phyloP scores from a whole-genome alignment of 2,888 invertebrate species.

The Agriopis marginaria region DNA sequence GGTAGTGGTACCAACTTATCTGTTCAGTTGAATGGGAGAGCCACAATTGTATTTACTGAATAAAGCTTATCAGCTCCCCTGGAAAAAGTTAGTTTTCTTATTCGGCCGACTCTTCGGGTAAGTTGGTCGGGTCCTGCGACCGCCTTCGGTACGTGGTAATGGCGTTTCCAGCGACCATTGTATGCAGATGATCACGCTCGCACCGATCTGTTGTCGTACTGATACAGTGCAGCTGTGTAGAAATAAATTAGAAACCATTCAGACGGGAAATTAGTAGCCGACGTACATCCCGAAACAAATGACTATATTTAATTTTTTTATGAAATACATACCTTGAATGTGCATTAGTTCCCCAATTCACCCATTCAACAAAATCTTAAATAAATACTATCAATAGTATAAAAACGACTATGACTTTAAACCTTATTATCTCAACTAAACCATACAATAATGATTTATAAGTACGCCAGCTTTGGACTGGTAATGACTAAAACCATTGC shows the following conservation, averaged over 20 bases:
- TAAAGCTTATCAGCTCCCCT: neutral
- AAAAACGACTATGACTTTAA: too few species aligned
- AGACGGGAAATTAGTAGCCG: too few species aligned
- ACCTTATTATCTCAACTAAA: too few species aligned
- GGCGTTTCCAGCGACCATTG: constrained; percentile 45
- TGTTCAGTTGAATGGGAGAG: neutral
- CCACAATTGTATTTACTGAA: constrained; percentile 4
- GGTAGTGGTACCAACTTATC: constrained; percentile 18
- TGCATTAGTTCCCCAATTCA: too few species aligned
- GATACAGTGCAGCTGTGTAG: constrained; percentile 27
- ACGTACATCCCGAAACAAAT: too few species aligned
- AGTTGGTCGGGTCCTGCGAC: neutral
- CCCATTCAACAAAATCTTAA: too few species aligned
- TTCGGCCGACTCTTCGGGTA: neutral
- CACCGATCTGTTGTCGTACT: constrained; percentile 21
- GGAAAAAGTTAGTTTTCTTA: neutral
- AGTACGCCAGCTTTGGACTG: too few species aligned
- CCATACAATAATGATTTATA: too few species aligned
- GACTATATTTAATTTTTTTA: too few species aligned
- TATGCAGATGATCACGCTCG: constrained; percentile 50
- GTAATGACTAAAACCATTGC: too few species aligned
- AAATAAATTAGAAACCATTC: constrained; percentile 37
- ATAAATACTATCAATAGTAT: too few species aligned
- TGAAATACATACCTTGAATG: too few species aligned
- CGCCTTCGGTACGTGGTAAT: constrained; percentile 22